phyloP scores from a whole-genome alignment of 2,888 invertebrate genomes.

The Liodrosophila aerea region DNA sequence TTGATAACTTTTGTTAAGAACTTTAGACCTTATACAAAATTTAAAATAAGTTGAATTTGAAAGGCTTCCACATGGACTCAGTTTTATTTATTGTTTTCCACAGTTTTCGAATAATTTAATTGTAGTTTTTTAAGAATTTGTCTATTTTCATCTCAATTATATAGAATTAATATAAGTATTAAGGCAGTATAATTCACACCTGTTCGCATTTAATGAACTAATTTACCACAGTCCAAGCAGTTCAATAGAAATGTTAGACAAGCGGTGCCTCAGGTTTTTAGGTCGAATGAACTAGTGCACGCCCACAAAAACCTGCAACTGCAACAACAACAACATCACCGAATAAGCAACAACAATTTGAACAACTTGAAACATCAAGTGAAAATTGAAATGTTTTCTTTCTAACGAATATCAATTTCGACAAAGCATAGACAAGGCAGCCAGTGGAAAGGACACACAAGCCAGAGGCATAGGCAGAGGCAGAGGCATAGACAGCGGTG shows the following conservation, averaged over 20 bases:
- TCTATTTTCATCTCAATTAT: neutral
- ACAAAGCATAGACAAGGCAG: conserved; percentile 39
- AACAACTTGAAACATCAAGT: conserved; percentile 52
- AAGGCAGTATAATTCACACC: conserved; percentile 52
- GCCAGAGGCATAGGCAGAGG: neutral
- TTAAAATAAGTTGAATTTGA: no score
- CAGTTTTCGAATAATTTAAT: no score
- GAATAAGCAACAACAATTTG: neutral
- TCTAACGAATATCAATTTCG: conserved; percentile 70
- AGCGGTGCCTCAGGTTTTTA: conserved; percentile 9
- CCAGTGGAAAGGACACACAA: conserved; percentile 39
- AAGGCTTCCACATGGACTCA: no score
- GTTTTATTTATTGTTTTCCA: no score
- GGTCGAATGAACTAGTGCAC: conserved; percentile 12
- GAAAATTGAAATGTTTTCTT: conserved; percentile 74
- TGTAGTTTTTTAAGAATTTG: neutral
- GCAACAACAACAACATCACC: conserved; percentile 43
- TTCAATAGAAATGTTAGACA: conserved; percentile 32
- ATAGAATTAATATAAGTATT: no score
- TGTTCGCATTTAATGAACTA: conserved; percentile 43
- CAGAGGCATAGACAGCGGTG: conserved; percentile 7
- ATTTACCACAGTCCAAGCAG: conserved; percentile 20
- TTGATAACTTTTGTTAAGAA: no score
- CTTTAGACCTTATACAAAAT: no score
- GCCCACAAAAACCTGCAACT: conserved; percentile 34